A percentile compares a stretch with the other conserved stretches of the same genome.
Conservation (phyloP, 2,888 invertebrate species). For the Drosophila nigricruria region DNA sequence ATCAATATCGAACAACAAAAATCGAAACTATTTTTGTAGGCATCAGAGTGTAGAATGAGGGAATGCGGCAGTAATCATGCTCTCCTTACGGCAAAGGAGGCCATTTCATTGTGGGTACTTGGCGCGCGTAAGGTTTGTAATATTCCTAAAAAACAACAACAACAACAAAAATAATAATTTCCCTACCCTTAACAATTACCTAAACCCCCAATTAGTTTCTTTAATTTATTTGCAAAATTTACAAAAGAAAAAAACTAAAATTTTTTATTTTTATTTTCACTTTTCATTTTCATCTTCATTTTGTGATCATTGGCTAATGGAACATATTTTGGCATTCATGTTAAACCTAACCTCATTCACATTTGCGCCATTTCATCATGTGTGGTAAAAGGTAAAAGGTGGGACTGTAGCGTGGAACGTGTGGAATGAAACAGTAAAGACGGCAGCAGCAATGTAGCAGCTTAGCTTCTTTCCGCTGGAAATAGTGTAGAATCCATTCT, state of each 20-base stretch:
- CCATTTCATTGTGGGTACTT: conserved; percentile 96
- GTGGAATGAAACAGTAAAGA: conserved; percentile 33
- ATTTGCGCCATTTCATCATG: conserved; percentile 49
- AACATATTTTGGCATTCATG: conserved; percentile 49
- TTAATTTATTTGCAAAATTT: conserved; percentile 44
- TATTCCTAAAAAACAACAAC: conserved; percentile 53
- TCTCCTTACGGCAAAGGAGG: conserved; percentile 96
- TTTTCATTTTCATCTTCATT: conserved; percentile 31
- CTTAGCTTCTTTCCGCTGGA: background rate
- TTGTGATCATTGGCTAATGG: conserved; percentile 51
- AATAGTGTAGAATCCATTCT: background rate
- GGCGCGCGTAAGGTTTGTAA: conserved; percentile 94
- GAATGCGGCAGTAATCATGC: conserved; percentile 89
- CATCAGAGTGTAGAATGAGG: conserved; percentile 85
- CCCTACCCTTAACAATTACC: conserved; percentile 25
- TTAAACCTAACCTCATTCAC: conserved; percentile 15
- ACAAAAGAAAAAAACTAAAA: background rate
- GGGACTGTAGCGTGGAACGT: conserved; percentile 12
- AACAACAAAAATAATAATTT: conserved; percentile 27
- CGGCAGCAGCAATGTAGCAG: background rate
- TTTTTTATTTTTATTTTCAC: background rate
- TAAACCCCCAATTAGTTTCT: conserved; percentile 29
- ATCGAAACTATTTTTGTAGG: conserved; percentile 84
- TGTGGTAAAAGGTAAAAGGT: conserved; percentile 17
- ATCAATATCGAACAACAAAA: conserved; percentile 13